Percentiles rank a stretch among this genome's conserved stretches.
Conservation (phyloP, 2,797 vertebrate genomes). For the Darevskia mixta region DNA sequence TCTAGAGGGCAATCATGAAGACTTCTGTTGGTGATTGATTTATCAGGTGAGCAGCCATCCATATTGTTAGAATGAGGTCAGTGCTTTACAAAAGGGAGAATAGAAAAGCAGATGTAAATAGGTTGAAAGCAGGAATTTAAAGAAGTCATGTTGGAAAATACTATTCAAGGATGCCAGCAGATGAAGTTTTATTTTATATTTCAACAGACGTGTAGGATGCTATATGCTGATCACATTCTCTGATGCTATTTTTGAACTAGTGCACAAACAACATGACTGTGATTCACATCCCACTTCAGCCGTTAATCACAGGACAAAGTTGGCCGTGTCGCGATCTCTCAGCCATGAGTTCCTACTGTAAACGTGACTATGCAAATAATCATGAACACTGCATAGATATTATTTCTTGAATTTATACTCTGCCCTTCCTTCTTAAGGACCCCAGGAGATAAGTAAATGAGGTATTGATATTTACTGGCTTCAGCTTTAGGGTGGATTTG, state of each 20-base stretch:
- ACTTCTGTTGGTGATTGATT: not conserved
- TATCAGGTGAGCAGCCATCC: constrained; percentile 2
- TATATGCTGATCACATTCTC: not conserved
- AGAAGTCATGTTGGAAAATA: not conserved
- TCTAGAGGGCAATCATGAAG: not conserved
- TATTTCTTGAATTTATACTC: no score
- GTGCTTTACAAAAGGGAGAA: not conserved
- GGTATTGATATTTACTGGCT: no score
- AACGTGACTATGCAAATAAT: not conserved
- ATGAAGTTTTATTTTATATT: not conserved
- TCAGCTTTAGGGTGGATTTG: not conserved
- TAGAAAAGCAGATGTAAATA: not conserved
- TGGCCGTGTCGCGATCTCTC: not conserved
- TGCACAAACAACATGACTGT: not conserved
- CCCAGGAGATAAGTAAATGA: not conserved
- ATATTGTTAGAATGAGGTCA: not conserved
- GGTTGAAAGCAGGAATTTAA: not conserved
- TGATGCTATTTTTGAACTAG: not conserved
- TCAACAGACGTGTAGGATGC: not conserved
- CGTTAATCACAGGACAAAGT: not conserved
- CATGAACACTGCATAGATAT: not conserved
- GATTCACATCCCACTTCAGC: not conserved
- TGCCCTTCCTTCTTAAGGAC: no score
- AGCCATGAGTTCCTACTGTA: not conserved
- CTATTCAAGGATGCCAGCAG: not conserved